Evolutionary conservation across 2,113 vertebrate species (phyloP), one percentile per base, ranked within the genome.

Genomic region (Tyto alba): DNA sequence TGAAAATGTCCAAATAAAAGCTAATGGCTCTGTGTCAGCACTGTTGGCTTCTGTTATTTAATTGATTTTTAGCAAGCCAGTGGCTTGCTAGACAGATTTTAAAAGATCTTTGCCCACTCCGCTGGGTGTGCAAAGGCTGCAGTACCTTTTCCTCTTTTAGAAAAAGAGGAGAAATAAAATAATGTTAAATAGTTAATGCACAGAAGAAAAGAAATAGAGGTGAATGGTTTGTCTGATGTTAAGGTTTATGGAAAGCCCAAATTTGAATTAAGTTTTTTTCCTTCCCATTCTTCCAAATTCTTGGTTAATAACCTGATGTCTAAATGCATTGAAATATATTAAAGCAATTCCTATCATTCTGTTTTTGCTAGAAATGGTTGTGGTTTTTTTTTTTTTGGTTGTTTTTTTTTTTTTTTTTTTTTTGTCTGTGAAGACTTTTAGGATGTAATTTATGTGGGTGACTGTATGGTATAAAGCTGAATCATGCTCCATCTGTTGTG

Each of bases 21-120:
- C 63, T 88, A 80, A 89, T 60, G 85, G 29, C 59, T 91, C 80
- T 77, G 77, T 93, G 91, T 88, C 93, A 91, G 77, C 87, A 89
- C 74, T 57, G 80, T 71, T 77, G 77, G 45, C 67, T 87, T 92
- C 86, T 93, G 50, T 55, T 79, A 73, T 41, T 62, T 74, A 78
- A 93, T 92, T 91, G 95, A 95, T 91, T 96, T 95, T 95, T 64
- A 93, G 89, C 66, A 80, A 94, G 74, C 89, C 74, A 43, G 23
- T 85, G 89, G 78, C 74, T 91, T 80, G 45, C 81, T 94, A 71
- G 91, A 82, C 84, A 88, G 91, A 50, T 88, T 89, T 75, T 94
- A 57, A 96, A 86, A 86, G 68, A 90, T 88, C 71, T 92, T 73
- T 94, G 56, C 76, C 10, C 0, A 12, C 62, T 64, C 85, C 93